phyloP scores from a whole-genome alignment of 2,888 invertebrate genomes.

The Tipula helvola region DNA sequence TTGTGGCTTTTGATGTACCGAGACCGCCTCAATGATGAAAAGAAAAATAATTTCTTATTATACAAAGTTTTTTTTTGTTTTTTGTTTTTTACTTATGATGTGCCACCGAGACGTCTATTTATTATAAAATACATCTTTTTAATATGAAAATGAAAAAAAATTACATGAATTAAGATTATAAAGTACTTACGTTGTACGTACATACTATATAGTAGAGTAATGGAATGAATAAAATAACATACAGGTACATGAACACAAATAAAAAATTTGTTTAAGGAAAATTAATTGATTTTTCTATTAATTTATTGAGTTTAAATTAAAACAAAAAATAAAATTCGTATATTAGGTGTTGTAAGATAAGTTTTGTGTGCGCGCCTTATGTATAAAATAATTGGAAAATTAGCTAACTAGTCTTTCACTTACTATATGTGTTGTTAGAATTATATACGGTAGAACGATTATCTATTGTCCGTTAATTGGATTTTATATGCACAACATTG shows the following conservation, averaged over 20 bases:
- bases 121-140: constrained; percentile 9
- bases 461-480: not conserved
- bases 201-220: not conserved
- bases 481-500: not conserved
- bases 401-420: not conserved
- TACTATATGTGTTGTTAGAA: not conserved
- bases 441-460: not conserved
- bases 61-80: not conserved
- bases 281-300: constrained; percentile 4
- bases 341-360: not conserved
- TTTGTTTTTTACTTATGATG: not conserved
- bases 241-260: not conserved
- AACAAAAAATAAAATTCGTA: not conserved
- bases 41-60: not conserved
- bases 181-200: not conserved
- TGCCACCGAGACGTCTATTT: constrained; percentile 11
- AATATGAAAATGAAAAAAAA: not conserved
- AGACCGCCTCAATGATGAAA: constrained; percentile 11
- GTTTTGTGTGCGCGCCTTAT: not conserved
- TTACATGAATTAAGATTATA: not conserved
- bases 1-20: constrained; percentile 11
- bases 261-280: not conserved
- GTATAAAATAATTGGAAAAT: not conserved
- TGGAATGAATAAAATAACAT: not conserved
- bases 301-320: not conserved